Base-by-base conservation (phyloP, 2,113 vertebrate species). In the Cephalopholis sonnerati region DNA sequence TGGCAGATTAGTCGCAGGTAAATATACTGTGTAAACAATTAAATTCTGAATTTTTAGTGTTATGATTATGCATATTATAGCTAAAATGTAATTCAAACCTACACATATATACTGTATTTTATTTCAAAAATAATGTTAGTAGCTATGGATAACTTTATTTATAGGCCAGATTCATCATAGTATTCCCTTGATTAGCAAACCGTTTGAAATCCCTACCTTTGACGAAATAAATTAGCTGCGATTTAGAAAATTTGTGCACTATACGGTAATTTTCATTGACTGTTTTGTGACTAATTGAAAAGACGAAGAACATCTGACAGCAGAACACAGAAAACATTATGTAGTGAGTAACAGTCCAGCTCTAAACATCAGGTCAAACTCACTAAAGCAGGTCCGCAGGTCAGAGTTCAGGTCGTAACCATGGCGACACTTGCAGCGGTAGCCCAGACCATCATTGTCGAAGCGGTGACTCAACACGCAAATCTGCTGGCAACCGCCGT, bases 401-500 rank as follows among this genome's bases (percentile, higher is more conserved):
- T 95, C 93, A 5, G 86, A 0, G 3, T 92, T 87, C 22, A 95
- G 86, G 73, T 95, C 93, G 13, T 93, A 95, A 57, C 94, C 94
- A 41, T 92, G 71, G 70, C 90, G 92, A 87, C 94, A 95, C 71
- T 94, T 95, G 83, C 94, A 95, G 69, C 93, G 93, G 75, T 84
- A 94, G 58, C 94, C 94, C 73, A 95, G 84, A 54, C 94, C 94
- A 1, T 82, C 90, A 5, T 93, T 95, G 89, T 94, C 93, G 0
- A 81, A 53, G 53, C 88, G 82, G 44, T 95, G 93, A 80, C 93
- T 95, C 84, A 95, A 89, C 4, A 94, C 84, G 66, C 94, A 95
- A 67, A 95, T 94, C 8, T 95, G 94, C 66, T 94, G 90, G 71
- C 94, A 95, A 22, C 94, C 92, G 3, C 94, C 94, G 2, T 95